Conservation (phyloP, 2,888 invertebrate genomes). For the Netelia virgata region DNA sequence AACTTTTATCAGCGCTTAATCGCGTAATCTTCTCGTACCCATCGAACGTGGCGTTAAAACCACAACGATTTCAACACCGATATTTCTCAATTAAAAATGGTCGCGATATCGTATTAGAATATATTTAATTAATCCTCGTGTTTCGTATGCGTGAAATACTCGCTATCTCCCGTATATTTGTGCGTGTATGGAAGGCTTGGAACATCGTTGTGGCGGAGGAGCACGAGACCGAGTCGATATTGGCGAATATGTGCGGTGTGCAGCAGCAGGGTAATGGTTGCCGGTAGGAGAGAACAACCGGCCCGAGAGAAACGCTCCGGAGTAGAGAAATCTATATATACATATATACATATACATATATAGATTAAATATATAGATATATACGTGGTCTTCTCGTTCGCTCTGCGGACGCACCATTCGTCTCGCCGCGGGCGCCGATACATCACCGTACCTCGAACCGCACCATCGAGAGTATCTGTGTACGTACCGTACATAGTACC, state of each 20-base stretch:
- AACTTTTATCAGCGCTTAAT: slow-evolving; percentile 82
- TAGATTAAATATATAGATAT: too few species aligned
- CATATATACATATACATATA: slow-evolving; percentile 5
- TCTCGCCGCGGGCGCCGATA: slow-evolving; percentile 83
- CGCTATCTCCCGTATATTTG: not conserved
- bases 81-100: slow-evolving; percentile 31
- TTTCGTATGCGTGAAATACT: not conserved
- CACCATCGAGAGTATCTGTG: slow-evolving; percentile 65
- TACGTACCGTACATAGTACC: slow-evolving; percentile 67
- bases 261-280: slow-evolving; percentile 76
- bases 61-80: slow-evolving; percentile 24
- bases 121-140: slow-evolving; percentile 9
- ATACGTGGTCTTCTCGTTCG: slow-evolving; percentile 33
- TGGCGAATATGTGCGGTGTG: slow-evolving; percentile 78
- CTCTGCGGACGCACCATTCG: slow-evolving; percentile 79
- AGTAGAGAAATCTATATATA: slow-evolving; percentile 7
- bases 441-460: slow-evolving; percentile 82
- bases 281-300: slow-evolving; percentile 76
- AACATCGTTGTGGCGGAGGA: slow-evolving; percentile 41
- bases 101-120: not conserved
- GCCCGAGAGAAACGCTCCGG: slow-evolving; percentile 30
- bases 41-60: slow-evolving; percentile 51
- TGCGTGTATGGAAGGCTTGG: slow-evolving; percentile 4
- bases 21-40: slow-evolving; percentile 79
- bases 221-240: slow-evolving; percentile 72